phyloP scores from a whole-genome alignment of 2,797 vertebrate genomes.

The Ibycter americanus region DNA sequence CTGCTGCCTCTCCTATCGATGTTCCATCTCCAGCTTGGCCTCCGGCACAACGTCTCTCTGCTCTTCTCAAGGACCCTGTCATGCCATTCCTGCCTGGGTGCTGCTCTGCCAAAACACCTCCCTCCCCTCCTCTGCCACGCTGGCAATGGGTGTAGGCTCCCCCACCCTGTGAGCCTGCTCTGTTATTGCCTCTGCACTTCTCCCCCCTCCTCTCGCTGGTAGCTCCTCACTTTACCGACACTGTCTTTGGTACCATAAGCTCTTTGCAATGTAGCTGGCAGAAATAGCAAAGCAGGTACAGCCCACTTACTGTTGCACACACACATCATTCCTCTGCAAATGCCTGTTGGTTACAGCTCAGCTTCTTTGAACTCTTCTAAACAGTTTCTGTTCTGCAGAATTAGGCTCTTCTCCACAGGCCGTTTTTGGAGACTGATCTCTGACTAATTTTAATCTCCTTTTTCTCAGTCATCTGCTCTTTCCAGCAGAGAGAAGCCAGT shows the following conservation, averaged over 20 bases:
- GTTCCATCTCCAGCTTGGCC: not conserved
- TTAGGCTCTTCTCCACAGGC: not conserved
- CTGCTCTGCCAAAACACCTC: not conserved
- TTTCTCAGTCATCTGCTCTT: not conserved
- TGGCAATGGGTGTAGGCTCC: not conserved
- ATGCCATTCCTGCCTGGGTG: not conserved
- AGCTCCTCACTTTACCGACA: not conserved
- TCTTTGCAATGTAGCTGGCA: not conserved
- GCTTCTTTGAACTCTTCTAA: not conserved
- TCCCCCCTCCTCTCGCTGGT: accelerated
- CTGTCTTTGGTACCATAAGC: not conserved
- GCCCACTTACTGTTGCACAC: not conserved
- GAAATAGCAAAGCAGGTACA: accelerated
- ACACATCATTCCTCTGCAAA: not conserved
- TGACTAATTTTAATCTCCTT: not conserved
- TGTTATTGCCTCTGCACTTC: not conserved
- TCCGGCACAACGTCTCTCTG: not conserved
- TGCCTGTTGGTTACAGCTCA: not conserved
- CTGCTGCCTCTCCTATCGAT: not conserved
- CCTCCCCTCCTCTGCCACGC: not conserved
- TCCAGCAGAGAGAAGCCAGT: not conserved
- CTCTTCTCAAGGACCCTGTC: not conserved
- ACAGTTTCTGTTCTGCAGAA: not conserved
- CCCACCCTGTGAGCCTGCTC: not conserved
- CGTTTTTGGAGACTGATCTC: not conserved